Base-by-base conservation (phyloP, 2,888 invertebrate species). In the Tinea trinotella region DNA sequence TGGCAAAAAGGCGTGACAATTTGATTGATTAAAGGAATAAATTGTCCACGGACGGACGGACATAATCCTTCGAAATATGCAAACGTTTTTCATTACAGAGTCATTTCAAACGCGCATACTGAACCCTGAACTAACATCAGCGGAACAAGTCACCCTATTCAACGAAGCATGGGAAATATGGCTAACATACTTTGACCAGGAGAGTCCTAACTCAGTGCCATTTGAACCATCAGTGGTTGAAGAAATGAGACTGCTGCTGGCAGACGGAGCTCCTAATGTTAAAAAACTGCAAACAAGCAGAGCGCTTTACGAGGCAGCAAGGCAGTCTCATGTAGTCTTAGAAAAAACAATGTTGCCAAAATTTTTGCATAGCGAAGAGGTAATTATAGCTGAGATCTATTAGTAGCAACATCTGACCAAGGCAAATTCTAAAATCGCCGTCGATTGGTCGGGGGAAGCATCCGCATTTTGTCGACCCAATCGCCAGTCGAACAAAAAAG, bases 331-430 rank as follows among this genome's bases (percentile, higher is more conserved):
- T 67, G 88, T 90, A 22, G 73, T 91, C 2, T 76, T 95, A 61
- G 94, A 94, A 71, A 90, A 89, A 60, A 87, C 90, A 56, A 92
- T 92, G 84, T 77, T 94, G 58, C 93, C 93, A 9, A 88, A 90
- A 64, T 95, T 95, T 78, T 90, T 93, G 71, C 93, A 94, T 65
- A 94, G 94, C 69, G 92, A 92, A 74, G 91, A 93, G 82, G 93
- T 93, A 78, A 73, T n/a, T n/a, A n/a, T n/a, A n/a, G n/a, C n/a
- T n/a, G n/a, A n/a, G n/a, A n/a, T n/a, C n/a, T n/a, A n/a, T n/a
- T n/a, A n/a, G n/a, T n/a, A n/a, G n/a, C n/a, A n/a, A n/a, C n/a
- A n/a, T n/a, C n/a, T n/a, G n/a, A n/a, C n/a, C n/a, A n/a, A n/a
- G n/a, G n/a, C n/a, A n/a, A n/a, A n/a, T n/a, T n/a, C n/a, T n/a